phyloP scores from a whole-genome alignment of 2,888 invertebrate species.

The Caenorhabditis plicata region DNA sequence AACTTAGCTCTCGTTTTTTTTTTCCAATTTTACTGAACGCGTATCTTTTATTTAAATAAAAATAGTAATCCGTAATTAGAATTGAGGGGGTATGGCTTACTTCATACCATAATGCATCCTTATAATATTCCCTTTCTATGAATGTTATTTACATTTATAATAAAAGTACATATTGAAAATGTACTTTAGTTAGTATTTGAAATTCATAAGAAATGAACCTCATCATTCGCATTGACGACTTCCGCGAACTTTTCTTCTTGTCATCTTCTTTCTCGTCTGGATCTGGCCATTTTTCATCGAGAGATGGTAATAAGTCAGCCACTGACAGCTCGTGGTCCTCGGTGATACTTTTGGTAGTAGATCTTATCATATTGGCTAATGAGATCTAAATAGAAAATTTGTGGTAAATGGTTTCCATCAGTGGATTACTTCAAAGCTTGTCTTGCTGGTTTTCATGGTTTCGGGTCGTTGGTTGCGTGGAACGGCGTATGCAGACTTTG shows the following conservation, averaged over 20 bases:
- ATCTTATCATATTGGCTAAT: slow-evolving; percentile 37
- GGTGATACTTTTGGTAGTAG: slow-evolving; percentile 33
- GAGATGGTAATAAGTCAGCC: slow-evolving; percentile 25
- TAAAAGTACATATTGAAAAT: no score
- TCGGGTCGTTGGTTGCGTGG: slow-evolving; percentile 9
- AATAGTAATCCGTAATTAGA: not conserved
- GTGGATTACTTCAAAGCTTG: slow-evolving; percentile 34
- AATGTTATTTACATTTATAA: no score
- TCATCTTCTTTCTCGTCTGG: slow-evolving; percentile 27
- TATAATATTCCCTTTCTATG: slow-evolving; percentile 15
- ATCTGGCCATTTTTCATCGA: slow-evolving; percentile 41
- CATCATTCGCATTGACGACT: no score
- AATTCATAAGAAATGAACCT: no score
- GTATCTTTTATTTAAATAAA: no score
- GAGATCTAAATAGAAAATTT: slow-evolving; percentile 23
- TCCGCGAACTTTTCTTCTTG: slow-evolving; percentile 4
- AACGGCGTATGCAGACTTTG: slow-evolving; percentile 43
- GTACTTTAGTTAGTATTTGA: no score
- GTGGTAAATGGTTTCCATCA: not conserved
- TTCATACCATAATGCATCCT: no score
- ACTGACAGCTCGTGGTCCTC: slow-evolving; percentile 31
- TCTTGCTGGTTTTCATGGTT: slow-evolving; percentile 40
- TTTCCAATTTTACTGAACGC: no score
- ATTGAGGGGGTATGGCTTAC: not conserved
- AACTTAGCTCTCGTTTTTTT: no score